These are phyloP conservation scores for Drosophila colorata DNA, from an alignment of 2,888 invertebrate genomes.

Conservation along the genomic window DNA sequence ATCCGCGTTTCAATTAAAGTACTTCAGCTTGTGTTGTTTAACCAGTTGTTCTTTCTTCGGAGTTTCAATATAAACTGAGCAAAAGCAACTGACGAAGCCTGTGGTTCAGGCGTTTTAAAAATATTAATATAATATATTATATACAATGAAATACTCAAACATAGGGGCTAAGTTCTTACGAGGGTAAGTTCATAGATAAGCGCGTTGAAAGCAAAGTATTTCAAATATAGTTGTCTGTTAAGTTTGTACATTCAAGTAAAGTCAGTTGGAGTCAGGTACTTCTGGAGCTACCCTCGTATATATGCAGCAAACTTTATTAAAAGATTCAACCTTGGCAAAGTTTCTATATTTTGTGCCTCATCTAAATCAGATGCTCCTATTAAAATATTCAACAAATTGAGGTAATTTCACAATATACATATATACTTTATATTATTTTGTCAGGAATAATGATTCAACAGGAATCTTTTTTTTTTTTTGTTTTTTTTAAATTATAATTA, in stretches of 20 bases:
- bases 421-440: no score
- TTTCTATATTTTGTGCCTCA: not conserved
- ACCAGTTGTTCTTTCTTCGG: not conserved
- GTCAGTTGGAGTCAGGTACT: no score
- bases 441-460: no score
- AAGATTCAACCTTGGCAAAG: no score
- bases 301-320: no score
- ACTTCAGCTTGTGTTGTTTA: not conserved
- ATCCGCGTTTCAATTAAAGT: not conserved
- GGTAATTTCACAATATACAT: not conserved
- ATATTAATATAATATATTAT: not conserved
- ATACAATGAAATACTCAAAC: not conserved
- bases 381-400: not conserved
- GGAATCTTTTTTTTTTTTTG: no score
- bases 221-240: no score
- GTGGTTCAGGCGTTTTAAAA: not conserved
- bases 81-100: not conserved
- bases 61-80: conserved; percentile 4
- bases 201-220: no score
- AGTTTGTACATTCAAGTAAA: no score
- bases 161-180: not conserved
- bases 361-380: no score
- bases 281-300: no score
- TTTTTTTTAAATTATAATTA: no score
- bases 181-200: not conserved